A percentile compares a stretch with the other conserved stretches of the same genome.
Conservation (phyloP, 2,113 vertebrate genomes). For the Apodemus speciosus region DNA sequence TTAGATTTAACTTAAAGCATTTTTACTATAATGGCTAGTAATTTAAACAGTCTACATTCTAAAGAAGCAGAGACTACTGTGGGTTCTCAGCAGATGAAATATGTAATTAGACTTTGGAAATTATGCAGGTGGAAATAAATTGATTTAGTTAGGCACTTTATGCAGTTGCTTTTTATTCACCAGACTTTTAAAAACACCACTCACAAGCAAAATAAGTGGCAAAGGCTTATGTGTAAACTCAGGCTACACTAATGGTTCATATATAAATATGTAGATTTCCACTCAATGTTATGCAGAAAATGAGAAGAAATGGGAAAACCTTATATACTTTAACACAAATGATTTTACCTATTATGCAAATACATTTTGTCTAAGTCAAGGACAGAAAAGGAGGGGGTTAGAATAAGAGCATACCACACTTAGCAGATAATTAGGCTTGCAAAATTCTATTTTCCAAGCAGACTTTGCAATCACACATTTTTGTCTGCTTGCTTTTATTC, state of each 20-base stretch:
- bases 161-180: conserved; percentile 67
- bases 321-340: conserved; percentile 61
- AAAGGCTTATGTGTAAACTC: conserved; percentile 69
- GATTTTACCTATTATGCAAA: conserved; percentile 46
- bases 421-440: conserved; percentile 65
- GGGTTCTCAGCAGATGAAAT: conserved; percentile 35
- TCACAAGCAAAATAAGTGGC: conserved; percentile 53
- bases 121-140: conserved; percentile 73
- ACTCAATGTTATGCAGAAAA: conserved; percentile 60
- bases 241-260: conserved; percentile 60
- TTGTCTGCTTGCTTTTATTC: conserved; percentile 51
- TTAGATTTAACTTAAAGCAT: conserved; percentile 31
- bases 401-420: conserved; percentile 31
- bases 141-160: conserved; percentile 71
- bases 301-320: conserved; percentile 68
- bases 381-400: conserved; percentile 47
- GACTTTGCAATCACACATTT: conserved; percentile 57
- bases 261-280: conserved; percentile 70
- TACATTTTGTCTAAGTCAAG: conserved; percentile 61
- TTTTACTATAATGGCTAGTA: conserved; percentile 31
- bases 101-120: conserved; percentile 62
- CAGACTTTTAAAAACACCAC: conserved; percentile 52
- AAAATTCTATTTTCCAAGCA: conserved; percentile 55
- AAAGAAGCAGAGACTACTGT: conserved; percentile 36
- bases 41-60: conserved; percentile 45